A percentile compares a stretch with the other conserved stretches of the same genome.
phyloP scores from a whole-genome alignment of 2,113 vertebrate species.

The Caretta caretta region DNA sequence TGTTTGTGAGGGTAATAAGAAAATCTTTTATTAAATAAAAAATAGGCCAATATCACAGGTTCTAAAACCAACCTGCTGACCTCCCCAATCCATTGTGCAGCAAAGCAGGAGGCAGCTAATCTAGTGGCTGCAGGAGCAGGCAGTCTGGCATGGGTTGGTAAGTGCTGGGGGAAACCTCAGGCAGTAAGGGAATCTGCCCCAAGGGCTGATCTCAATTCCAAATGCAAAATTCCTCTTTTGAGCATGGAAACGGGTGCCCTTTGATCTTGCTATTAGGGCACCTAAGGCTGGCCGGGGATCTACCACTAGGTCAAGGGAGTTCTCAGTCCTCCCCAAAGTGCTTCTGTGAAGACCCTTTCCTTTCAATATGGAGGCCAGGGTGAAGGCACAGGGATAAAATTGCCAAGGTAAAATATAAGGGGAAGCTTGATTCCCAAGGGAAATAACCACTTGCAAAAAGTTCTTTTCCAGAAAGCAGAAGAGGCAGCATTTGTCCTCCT shows the following conservation, averaged over 20 bases:
- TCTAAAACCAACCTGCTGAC: not conserved
- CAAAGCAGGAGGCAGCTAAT: not conserved
- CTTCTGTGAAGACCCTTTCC: not conserved
- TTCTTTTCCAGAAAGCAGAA: not conserved
- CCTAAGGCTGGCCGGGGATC: not conserved
- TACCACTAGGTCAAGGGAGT: not conserved
- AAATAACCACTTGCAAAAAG: not conserved
- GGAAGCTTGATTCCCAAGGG: not conserved
- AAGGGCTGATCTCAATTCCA: not conserved
- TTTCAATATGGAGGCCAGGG: not conserved
- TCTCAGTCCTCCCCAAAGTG: not conserved
- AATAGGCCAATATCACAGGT: too few species aligned
- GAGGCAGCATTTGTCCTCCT: not conserved
- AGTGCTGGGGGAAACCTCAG: not conserved
- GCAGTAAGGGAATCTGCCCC: not conserved
- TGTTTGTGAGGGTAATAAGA: not conserved
- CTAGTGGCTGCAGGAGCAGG: not conserved
- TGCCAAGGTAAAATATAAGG: not conserved
- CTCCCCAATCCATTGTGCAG: not conserved
- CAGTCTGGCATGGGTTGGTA: not conserved
- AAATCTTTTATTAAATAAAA: not conserved
- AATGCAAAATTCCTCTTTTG: not conserved
- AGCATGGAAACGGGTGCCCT: not conserved
- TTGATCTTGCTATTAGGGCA: rapidly evolving
- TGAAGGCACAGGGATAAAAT: not conserved